phyloP scores from a whole-genome alignment of 2,888 invertebrate genomes.

The Stratiomys singularior region DNA sequence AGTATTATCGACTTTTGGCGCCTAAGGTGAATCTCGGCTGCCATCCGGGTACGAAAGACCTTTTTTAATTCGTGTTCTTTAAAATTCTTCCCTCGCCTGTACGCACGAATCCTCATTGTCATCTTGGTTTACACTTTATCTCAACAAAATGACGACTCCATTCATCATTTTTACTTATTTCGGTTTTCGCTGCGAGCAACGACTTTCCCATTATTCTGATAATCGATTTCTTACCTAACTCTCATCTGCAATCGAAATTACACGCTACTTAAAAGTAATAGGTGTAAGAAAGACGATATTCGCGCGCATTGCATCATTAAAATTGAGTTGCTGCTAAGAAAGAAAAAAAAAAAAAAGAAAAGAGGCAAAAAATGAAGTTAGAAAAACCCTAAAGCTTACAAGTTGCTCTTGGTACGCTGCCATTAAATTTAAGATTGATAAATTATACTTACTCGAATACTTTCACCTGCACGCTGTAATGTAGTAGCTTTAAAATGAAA shows the following conservation, averaged over 20 bases:
- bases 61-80: no score
- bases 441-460: neutral
- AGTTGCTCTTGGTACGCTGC: neutral
- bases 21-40: no score
- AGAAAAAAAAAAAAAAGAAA: no score
- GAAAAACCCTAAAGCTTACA: constrained; percentile 4
- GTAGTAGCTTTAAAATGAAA: neutral
- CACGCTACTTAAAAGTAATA: neutral
- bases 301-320: constrained; percentile 6
- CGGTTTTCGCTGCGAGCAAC: no score
- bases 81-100: no score
- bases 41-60: no score
- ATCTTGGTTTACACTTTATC: no score
- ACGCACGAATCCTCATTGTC: no score
- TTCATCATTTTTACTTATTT: no score
- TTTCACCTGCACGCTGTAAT: neutral
- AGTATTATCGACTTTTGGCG: constrained; percentile 1
- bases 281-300: neutral
- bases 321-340: neutral
- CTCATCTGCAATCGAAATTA: neutral
- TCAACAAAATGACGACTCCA: no score
- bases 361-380: neutral
- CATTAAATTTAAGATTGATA: constrained; percentile 3
- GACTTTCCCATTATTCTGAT: neutral
- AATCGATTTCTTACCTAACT: constrained; percentile 2